Conservation (phyloP, 2,797 vertebrate species). For the Ctenosaura bakeri region DNA sequence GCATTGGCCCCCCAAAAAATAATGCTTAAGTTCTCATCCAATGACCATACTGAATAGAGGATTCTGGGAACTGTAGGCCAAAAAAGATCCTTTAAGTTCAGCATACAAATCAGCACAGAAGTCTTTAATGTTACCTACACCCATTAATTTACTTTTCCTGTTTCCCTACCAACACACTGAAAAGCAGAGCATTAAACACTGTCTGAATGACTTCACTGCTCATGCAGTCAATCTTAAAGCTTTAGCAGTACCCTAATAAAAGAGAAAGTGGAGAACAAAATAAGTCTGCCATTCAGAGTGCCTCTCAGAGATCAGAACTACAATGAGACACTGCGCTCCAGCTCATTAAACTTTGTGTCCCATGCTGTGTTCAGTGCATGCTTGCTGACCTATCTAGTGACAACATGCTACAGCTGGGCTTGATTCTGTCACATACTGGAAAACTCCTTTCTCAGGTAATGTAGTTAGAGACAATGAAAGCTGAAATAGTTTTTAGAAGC, state of each 20-base stretch:
- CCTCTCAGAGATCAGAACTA: background rate
- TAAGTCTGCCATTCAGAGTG: constrained; percentile 24
- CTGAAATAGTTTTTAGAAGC: background rate
- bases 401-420: background rate
- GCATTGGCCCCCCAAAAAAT: too few species aligned
- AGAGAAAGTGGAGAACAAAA: constrained; percentile 19
- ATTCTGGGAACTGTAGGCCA: too few species aligned
- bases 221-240: background rate
- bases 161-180: background rate
- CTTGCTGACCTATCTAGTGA: background rate
- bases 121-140: background rate
- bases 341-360: constrained; percentile 13
- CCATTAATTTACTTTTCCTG: background rate
- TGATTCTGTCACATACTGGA: background rate
- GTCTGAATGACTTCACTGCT: background rate
- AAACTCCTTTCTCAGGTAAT: background rate
- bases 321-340: background rate
- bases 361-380: background rate
- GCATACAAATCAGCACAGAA: background rate
- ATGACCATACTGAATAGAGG: background rate
- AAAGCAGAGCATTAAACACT: constrained; percentile 15
- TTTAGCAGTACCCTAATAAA: background rate
- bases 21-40: background rate
- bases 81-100: too few species aligned
- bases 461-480: background rate